Evolutionary conservation across 2,888 invertebrate species (phyloP).

Genomic region (Rotaria magnacalcarata): DNA sequence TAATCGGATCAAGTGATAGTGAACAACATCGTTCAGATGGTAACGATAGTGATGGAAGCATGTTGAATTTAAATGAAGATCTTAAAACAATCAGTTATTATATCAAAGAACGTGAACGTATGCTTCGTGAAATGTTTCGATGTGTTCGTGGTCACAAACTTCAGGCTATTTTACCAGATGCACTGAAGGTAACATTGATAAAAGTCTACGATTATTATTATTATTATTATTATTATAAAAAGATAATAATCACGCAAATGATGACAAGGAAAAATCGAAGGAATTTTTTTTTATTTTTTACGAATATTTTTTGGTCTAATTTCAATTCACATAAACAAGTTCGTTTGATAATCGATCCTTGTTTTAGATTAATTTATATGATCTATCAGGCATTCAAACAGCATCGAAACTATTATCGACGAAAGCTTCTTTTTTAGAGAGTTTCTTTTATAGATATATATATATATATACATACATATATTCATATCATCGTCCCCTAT

Average conservation of each 20-base stretch:
- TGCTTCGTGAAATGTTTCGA: constrained; percentile 59
- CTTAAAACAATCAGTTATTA: constrained; percentile 58
- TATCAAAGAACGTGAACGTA: constrained; percentile 55
- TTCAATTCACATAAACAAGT: constrained; percentile 18
- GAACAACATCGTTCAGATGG: constrained; percentile 36
- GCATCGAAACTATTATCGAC: not conserved
- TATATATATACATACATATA: not conserved
- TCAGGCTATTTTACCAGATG: constrained; percentile 59
- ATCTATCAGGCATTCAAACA: not conserved
- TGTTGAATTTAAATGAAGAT: constrained; percentile 57
- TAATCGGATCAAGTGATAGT: constrained; percentile 14
- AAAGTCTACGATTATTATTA: not conserved
- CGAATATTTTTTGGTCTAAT: constrained; percentile 1
- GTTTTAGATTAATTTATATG: constrained; percentile 25
- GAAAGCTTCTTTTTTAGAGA: not conserved
- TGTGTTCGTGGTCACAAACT: constrained; percentile 58
- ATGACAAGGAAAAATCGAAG: not conserved
- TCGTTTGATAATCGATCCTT: constrained; percentile 35
- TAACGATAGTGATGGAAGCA: constrained; percentile 51
- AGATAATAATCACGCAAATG: not conserved
- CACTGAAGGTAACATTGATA: constrained; percentile 56
- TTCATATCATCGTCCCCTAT: not conserved
- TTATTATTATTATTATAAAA: not conserved
- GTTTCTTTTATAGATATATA: not conserved
- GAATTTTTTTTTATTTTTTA: not conserved